Evolutionary conservation across 1,140 invertebrate species (phyloP).

Genomic region (Ylistrum balloti): DNA sequence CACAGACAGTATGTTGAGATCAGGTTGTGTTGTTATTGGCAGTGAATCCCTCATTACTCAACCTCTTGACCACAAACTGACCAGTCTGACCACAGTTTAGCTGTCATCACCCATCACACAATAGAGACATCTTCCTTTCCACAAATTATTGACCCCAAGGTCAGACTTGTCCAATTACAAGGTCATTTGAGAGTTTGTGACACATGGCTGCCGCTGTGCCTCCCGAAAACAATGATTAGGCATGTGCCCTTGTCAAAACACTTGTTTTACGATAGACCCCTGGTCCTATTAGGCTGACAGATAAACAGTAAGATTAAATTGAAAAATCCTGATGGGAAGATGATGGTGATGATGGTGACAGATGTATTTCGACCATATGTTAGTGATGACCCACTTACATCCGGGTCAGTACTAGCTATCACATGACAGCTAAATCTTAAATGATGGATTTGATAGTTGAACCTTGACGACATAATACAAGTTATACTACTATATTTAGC

Average conservation of each 20-base stretch:
- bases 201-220: neutral
- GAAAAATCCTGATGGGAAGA: neutral
- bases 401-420: constrained; percentile 18
- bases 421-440: neutral
- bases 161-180: neutral
- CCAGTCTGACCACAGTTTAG: neutral
- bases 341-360: constrained; percentile 32
- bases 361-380: neutral
- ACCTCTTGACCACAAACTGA: constrained; percentile 23
- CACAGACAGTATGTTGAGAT: neutral
- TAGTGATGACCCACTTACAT: neutral
- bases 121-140: neutral
- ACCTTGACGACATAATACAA: too few species aligned
- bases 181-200: constrained; percentile 4
- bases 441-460: too few species aligned
- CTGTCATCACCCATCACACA: constrained; percentile 4
- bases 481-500: too few species aligned
- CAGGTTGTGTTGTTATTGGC: constrained; percentile 32
- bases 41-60: neutral
- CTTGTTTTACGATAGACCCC: neutral
- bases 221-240: neutral
- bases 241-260: constrained; percentile 13
- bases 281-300: neutral
- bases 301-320: neutral
- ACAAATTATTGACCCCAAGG: constrained; percentile 12